Conservation (phyloP, 1,140 invertebrate species). For the Bathynomus jamesi region DNA sequence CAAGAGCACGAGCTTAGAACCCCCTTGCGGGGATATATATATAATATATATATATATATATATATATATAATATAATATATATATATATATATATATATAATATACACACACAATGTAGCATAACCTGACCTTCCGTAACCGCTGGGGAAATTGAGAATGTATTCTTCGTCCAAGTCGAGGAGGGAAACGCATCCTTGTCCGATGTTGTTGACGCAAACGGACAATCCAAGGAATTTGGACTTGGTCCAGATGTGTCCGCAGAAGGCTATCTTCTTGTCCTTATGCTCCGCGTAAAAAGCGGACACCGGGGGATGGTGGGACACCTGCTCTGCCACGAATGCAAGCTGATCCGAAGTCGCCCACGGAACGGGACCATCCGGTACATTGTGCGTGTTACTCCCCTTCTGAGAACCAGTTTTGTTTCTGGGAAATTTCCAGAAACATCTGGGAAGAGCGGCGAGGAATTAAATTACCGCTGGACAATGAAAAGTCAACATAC, state of each 20-base stretch:
- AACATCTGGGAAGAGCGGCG: slow-evolving; percentile 34
- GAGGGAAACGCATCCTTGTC: slow-evolving; percentile 64
- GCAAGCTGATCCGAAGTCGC: slow-evolving; percentile 67
- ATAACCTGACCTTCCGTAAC: slow-evolving; percentile 87
- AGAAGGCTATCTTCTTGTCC: slow-evolving; percentile 79
- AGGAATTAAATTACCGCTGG: too few relatives aligned
- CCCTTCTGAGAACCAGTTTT: not conserved
- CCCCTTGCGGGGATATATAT: too few relatives aligned
- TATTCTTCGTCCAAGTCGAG: slow-evolving; percentile 84
- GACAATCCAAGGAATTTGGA: slow-evolving; percentile 95
- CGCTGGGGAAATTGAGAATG: slow-evolving; percentile 87
- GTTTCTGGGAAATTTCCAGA: slow-evolving; percentile 30
- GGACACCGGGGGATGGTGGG: slow-evolving; percentile 97
- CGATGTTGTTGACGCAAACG: slow-evolving; percentile 57
- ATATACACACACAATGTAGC: too few relatives aligned
- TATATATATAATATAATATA: too few relatives aligned
- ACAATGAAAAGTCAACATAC: too few relatives aligned
- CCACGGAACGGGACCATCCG: slow-evolving; percentile 74
- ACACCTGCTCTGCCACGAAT: slow-evolving; percentile 97
- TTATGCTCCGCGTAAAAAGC: slow-evolving; percentile 95
- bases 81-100: too few relatives aligned
- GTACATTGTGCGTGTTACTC: too few relatives aligned
- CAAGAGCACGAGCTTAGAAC: too few relatives aligned
- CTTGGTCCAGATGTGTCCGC: slow-evolving; percentile 94
- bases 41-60: too few relatives aligned